Evolutionary conservation across 2,888 invertebrate genomes (phyloP).

Genomic region (Danaus chrysippus): DNA sequence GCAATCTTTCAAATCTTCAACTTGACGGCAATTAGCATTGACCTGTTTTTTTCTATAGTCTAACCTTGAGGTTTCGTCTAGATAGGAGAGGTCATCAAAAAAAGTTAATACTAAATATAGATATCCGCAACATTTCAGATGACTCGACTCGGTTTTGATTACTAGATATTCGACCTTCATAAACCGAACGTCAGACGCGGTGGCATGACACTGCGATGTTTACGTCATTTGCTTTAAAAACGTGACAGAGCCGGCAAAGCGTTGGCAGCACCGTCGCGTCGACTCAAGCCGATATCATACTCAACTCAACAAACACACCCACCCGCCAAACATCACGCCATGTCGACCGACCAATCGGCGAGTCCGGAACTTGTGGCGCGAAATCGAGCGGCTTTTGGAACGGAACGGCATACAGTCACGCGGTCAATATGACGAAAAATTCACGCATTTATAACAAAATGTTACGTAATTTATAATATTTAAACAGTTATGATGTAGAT

Average conservation of each 20-base stretch:
- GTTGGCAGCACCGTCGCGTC: constrained; percentile 56
- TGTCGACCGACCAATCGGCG: constrained; percentile 57
- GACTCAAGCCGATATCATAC: constrained; percentile 34
- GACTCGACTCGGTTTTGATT: constrained; percentile 13
- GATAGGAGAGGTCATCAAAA: constrained; percentile 6
- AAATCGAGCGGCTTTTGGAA: constrained; percentile 36
- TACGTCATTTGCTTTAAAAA: constrained; percentile 33
- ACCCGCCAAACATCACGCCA: constrained; percentile 63
- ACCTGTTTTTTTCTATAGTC: background rate
- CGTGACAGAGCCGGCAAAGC: constrained; percentile 33
- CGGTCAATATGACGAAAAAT: constrained; percentile 25
- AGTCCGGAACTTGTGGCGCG: constrained; percentile 48
- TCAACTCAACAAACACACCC: constrained; percentile 33
- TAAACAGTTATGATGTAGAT: constrained; percentile 1
- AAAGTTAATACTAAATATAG: constrained; percentile 12
- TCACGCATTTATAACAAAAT: constrained; percentile 22
- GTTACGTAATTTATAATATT: constrained; percentile 23
- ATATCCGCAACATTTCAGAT: constrained; percentile 12
- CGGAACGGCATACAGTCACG: constrained; percentile 17
- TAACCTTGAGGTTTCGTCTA: background rate
- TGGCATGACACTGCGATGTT: constrained; percentile 42
- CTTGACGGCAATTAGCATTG: background rate
- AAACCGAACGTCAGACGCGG: constrained; percentile 43
- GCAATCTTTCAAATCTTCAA: background rate
- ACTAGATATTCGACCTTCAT: constrained; percentile 35